A percentile compares a stretch with the other conserved stretches of the same genome.
These are phyloP conservation scores for Rhopalosiphum maidis DNA, from an alignment of 1,140 invertebrate species.

Conservation along the genomic window DNA sequence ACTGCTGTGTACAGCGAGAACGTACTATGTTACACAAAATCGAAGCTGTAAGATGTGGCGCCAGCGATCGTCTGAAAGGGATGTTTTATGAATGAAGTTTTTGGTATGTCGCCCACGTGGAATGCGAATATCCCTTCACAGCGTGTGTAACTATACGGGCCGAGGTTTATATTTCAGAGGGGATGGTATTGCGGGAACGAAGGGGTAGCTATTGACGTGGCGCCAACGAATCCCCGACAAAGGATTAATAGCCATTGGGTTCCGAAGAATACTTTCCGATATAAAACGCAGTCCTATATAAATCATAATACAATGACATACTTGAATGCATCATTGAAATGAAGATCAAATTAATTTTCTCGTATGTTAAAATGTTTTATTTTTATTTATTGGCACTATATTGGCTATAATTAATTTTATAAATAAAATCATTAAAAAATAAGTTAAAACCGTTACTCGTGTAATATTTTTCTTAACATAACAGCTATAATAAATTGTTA, in stretches of 20 bases:
- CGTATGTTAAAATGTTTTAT: not conserved
- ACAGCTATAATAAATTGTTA: not conserved
- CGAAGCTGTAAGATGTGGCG: conserved; percentile 53
- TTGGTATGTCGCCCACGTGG: conserved; percentile 57
- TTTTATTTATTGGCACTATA: not conserved
- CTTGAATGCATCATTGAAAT: conserved; percentile 35
- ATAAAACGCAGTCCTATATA: conserved; percentile 37
- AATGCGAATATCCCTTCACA: conserved; percentile 53
- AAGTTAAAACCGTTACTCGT: not conserved
- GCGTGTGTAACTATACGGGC: conserved; percentile 43
- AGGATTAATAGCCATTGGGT: conserved; percentile 55
- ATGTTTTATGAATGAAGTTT: conserved; percentile 58
- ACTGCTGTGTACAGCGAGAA: not conserved
- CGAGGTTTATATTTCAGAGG: conserved; percentile 33
- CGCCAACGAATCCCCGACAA: conserved; percentile 53
- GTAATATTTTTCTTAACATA: not conserved
- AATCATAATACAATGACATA: conserved; percentile 44
- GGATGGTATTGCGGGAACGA: not conserved
- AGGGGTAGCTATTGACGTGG: conserved; percentile 43
- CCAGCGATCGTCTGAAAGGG: conserved; percentile 52
- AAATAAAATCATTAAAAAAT: not conserved
- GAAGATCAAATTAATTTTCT: conserved; percentile 13
- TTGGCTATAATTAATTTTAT: not conserved
- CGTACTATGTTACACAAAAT: conserved; percentile 43
- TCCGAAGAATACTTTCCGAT: conserved; percentile 47